Percentiles rank a stretch among this genome's conserved stretches.
Evolutionary conservation across 92 coral and sea anemone species (phyloP).

Genomic region (Umimayanthus chanpuru): DNA sequence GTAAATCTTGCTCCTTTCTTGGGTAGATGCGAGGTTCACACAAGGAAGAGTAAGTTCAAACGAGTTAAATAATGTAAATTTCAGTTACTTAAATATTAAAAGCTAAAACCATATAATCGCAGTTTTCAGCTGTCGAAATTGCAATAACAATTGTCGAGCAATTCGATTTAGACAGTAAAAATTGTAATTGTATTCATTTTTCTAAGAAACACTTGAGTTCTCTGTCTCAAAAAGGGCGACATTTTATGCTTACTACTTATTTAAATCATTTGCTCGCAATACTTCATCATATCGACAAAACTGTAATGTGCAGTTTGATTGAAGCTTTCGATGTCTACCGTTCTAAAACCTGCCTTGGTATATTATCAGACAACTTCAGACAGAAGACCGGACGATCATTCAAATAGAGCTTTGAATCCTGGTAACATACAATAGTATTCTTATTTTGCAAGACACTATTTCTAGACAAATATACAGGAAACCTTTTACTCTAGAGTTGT

Average conservation of each 20-base stretch:
- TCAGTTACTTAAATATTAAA: neutral
- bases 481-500: no score
- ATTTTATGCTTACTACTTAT: neutral
- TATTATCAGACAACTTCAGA: neutral
- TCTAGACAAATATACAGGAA: no score
- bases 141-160: neutral
- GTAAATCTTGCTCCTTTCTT: neutral
- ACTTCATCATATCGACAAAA: neutral
- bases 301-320: neutral
- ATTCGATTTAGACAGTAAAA: neutral
- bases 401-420: neutral
- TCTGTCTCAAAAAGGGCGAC: neutral
- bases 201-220: neutral
- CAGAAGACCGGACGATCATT: neutral
- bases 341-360: neutral
- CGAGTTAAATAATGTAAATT: no score
- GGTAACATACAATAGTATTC: no score
- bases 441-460: no score
- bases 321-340: neutral
- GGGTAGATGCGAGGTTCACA: neutral
- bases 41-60: neutral
- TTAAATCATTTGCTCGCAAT: neutral
- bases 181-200: neutral
- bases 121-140: neutral
- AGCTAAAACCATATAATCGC: neutral